Conservation (phyloP, 1,140 invertebrate genomes). For the Littorina saxatilis region DNA sequence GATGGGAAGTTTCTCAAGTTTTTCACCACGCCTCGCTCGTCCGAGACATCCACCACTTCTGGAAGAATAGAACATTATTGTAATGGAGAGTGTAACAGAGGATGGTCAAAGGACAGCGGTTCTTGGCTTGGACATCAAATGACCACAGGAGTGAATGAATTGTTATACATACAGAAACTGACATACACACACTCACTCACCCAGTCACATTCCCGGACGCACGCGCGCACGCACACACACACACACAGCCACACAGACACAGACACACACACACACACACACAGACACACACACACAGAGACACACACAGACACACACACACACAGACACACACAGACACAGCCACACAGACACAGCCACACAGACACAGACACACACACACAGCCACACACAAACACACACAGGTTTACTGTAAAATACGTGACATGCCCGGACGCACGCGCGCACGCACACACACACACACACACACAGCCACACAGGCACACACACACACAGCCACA, state of each 20-base stretch:
- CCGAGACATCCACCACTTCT: slow-evolving; percentile 55
- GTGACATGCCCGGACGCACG: background rate
- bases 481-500: too few species aligned
- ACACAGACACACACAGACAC: background rate
- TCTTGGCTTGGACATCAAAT: background rate
- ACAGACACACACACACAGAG: background rate
- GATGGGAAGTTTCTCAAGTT: slow-evolving; percentile 54
- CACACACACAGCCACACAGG: too few species aligned
- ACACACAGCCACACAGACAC: background rate
- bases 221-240: background rate
- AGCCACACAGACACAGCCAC: too few species aligned
- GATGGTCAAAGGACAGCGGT: background rate
- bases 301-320: background rate
- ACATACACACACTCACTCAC: too few species aligned
- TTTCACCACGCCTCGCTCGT: slow-evolving; percentile 58
- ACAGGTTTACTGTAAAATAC: background rate
- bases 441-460: too few species aligned
- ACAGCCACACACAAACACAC: too few species aligned
- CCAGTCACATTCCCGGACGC: too few species aligned
- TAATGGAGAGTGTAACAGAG: background rate
- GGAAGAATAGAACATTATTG: background rate
- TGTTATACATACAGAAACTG: background rate
- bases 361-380: too few species aligned
- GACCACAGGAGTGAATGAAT: too few species aligned
- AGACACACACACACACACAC: slow-evolving; percentile 10